Base-by-base conservation (phyloP, 2,797 vertebrate genomes). In the Myoxocephalus aenaeus region DNA sequence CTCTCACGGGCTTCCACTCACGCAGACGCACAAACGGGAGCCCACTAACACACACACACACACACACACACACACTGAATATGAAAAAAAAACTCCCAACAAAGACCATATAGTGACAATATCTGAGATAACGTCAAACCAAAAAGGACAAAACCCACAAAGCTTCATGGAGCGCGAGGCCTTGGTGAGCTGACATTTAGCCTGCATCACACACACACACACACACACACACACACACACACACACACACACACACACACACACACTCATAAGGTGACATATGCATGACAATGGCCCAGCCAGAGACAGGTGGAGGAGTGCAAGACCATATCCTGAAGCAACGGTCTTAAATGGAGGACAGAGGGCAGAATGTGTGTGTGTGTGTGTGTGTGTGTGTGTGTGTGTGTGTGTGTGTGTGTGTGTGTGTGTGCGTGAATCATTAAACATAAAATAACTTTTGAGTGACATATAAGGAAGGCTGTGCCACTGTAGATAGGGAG, bases 211-310 rank as follows among this genome's bases (percentile, higher is more conserved):
- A 4, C 3, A 5, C 62, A 58, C 44, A 15, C 44, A 64, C 63
- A 59, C 32, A 68, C 32, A 72, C 63, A 72, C 29, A 42, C 34
- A 69, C 40, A 65, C 40, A 70, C 75, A 69, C 22, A 58, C 50
- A 62, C 36, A 68, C 32, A 72, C 63, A 72, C 29, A 42, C 34
- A 69, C 40, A 65, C 40, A 70, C 75, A 69, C 22, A 58, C 50
- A 62, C 36, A 64, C 65, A 73, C 15, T 73, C 61, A 68, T 65
- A 85, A 80, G 74, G 86, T 77, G 73, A 65, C 65, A 91, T 90
- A 90, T 89, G 79, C 92, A 92, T 90, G 87, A 93, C 89, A 93
- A 93, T 88, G 78, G 76, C 46, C 59, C 25, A 40, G 62, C 59
- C 65, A 53, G n/a, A 70, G 84, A 86, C 77, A 75, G 82, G 56